These are phyloP conservation scores for Harpalus rubripes DNA, from an alignment of 2,888 invertebrate species.

Conservation along the genomic window DNA sequence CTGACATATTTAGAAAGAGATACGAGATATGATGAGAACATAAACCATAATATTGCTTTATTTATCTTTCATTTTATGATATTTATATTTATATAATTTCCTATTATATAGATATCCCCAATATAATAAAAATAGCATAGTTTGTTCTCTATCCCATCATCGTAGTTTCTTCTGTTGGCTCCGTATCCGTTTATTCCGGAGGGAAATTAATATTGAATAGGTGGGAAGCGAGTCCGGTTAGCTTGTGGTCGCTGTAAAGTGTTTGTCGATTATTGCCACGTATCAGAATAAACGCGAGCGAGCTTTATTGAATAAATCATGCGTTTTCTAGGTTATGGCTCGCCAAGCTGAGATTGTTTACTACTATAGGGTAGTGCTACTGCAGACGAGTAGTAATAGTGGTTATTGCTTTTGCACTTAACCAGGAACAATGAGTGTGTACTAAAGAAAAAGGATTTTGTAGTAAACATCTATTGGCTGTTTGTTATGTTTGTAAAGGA, in stretches of 20 bases:
- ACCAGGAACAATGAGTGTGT: not conserved
- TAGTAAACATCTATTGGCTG: not conserved
- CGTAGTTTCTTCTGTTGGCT: slow-evolving; percentile 17
- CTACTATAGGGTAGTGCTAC: not conserved
- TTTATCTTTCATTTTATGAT: too few relatives aligned
- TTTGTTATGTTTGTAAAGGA: not conserved
- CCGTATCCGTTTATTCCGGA: slow-evolving; percentile 10
- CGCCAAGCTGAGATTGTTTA: slow-evolving; percentile 32
- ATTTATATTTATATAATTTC: not conserved
- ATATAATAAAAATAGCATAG: not conserved
- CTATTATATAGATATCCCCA: not conserved
- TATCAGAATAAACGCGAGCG: slow-evolving; percentile 53
- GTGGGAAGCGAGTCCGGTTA: slow-evolving; percentile 24
- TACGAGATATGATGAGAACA: too few relatives aligned
- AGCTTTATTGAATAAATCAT: slow-evolving; percentile 60
- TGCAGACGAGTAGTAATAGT: not conserved
- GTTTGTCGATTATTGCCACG: slow-evolving; percentile 56
- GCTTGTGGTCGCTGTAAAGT: slow-evolving; percentile 45
- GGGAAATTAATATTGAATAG: slow-evolving; percentile 60
- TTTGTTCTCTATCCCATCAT: not conserved
- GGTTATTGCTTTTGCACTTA: slow-evolving; percentile 20
- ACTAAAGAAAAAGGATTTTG: not conserved
- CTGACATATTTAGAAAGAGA: too few relatives aligned
- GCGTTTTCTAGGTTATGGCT: slow-evolving; percentile 39
- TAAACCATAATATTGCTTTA: too few relatives aligned